Evolutionary conservation across 2,113 vertebrate genomes (phyloP).

Genomic region (Campylorhamphus procurvoides): DNA sequence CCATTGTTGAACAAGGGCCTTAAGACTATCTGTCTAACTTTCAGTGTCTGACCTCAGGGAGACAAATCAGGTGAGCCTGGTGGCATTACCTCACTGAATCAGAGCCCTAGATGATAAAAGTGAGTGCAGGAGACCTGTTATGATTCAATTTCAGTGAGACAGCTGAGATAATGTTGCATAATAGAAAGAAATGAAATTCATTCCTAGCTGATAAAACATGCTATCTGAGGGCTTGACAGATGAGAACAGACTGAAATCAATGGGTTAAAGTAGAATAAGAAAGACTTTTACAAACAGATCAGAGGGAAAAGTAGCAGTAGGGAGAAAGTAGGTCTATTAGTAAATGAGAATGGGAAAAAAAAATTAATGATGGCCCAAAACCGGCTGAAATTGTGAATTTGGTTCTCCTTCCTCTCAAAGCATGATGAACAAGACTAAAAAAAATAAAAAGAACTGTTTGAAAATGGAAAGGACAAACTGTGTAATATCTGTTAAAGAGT

Average conservation of each 20-base stretch:
- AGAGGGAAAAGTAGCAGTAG: conserved; percentile 13
- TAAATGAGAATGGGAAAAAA: conserved; percentile 25
- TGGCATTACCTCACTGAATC: conserved; percentile 14
- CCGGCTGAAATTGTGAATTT: not conserved
- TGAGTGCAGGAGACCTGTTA: not conserved
- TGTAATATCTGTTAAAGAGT: not conserved
- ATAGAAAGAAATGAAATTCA: conserved; percentile 45
- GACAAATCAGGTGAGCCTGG: not conserved
- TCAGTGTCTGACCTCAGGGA: not conserved
- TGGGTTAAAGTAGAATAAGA: conserved; percentile 42
- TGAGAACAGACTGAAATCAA: conserved; percentile 47
- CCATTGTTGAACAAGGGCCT: not conserved
- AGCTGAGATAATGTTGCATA: conserved; percentile 47
- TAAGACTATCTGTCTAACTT: not conserved
- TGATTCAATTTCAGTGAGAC: not conserved
- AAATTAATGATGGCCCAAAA: conserved; percentile 26
- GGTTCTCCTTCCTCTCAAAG: not conserved
- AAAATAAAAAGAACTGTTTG: not conserved
- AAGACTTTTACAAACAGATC: conserved; percentile 21
- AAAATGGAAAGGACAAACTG: not conserved
- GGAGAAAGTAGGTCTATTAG: conserved; percentile 41
- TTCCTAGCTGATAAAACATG: conserved; percentile 31
- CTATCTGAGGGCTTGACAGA: not conserved
- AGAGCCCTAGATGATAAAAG: conserved; percentile 13
- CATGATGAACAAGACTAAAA: not conserved